Conservation (phyloP, 1,140 invertebrate genomes). For the Formica selysi region DNA sequence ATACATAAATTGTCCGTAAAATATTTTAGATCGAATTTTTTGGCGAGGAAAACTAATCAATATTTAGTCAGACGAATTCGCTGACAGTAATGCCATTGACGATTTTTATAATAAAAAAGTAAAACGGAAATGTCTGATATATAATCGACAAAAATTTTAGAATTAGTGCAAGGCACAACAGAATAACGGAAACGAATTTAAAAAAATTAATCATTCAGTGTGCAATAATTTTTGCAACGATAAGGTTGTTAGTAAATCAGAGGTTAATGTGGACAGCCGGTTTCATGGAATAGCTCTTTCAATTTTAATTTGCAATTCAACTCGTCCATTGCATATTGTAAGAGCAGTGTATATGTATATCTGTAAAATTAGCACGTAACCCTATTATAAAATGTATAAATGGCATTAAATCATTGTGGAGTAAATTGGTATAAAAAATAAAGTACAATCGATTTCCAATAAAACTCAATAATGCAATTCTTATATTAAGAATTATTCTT, state of each 20-base stretch:
- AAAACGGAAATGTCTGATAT: not conserved
- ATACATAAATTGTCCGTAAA: not conserved
- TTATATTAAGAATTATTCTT: slow-evolving; percentile 18
- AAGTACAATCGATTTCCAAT: slow-evolving; percentile 25
- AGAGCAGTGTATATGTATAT: slow-evolving; percentile 8
- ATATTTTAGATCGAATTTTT: not conserved
- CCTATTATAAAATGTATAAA: slow-evolving; percentile 33
- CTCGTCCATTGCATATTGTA: slow-evolving; percentile 38
- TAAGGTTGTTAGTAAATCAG: slow-evolving; percentile 54
- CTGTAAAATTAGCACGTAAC: slow-evolving; percentile 37
- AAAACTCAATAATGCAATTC: slow-evolving; percentile 32
- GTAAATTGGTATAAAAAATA: slow-evolving; percentile 52
- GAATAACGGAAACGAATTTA: slow-evolving; percentile 6
- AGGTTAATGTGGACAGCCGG: slow-evolving; percentile 54
- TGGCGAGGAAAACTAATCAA: not conserved
- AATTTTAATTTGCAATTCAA: slow-evolving; percentile 62
- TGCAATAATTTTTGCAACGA: slow-evolving; percentile 34
- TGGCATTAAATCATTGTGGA: slow-evolving; percentile 28
- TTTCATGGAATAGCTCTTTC: slow-evolving; percentile 52
- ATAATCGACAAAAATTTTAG: not conserved
- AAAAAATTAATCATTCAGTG: slow-evolving; percentile 53
- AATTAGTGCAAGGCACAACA: not conserved
- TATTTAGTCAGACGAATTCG: not conserved
- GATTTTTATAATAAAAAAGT: slow-evolving; percentile 24
- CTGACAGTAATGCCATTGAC: not conserved